Conservation (phyloP, 2,797 vertebrate species). For the Gouania willdenowi region DNA sequence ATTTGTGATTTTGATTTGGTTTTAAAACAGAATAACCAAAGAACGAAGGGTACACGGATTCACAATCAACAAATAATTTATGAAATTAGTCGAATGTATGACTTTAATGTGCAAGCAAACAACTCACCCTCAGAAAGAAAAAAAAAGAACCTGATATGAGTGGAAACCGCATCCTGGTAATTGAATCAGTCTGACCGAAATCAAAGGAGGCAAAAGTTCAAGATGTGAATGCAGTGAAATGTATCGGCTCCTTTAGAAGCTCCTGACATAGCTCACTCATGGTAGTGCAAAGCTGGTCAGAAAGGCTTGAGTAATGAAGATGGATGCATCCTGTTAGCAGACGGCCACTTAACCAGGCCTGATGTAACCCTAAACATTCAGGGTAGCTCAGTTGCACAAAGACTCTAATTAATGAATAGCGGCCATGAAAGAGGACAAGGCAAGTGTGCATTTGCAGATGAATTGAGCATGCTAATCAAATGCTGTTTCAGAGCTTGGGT, state of each 20-base stretch:
- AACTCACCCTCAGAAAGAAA: background rate
- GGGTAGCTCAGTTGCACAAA: conserved; percentile 93
- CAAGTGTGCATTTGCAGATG: conserved; percentile 88
- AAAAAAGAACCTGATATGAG: conserved; percentile 59
- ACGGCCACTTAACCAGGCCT: conserved; percentile 90
- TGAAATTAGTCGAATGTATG: no score
- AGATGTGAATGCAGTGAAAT: conserved; percentile 86
- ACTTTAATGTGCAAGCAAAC: no score
- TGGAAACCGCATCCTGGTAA: conserved; percentile 79
- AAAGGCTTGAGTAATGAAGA: conserved; percentile 94
- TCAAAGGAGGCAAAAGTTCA: conserved; percentile 91
- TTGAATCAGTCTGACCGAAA: conserved; percentile 85
- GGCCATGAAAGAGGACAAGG: conserved; percentile 84
- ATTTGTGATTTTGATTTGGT: no score
- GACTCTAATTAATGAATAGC: conserved; percentile 96
- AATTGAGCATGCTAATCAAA: conserved; percentile 88
- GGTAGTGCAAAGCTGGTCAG: conserved; percentile 85
- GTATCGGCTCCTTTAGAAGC: conserved; percentile 85
- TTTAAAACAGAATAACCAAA: no score
- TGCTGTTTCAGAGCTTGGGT: conserved; percentile 72
- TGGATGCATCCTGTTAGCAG: conserved; percentile 96
- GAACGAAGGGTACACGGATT: no score
- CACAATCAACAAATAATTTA: no score
- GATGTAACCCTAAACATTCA: conserved; percentile 97
- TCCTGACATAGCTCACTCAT: conserved; percentile 81